Evolutionary conservation across 2,797 vertebrate genomes (phyloP).

Genomic region (Menidia menidia): DNA sequence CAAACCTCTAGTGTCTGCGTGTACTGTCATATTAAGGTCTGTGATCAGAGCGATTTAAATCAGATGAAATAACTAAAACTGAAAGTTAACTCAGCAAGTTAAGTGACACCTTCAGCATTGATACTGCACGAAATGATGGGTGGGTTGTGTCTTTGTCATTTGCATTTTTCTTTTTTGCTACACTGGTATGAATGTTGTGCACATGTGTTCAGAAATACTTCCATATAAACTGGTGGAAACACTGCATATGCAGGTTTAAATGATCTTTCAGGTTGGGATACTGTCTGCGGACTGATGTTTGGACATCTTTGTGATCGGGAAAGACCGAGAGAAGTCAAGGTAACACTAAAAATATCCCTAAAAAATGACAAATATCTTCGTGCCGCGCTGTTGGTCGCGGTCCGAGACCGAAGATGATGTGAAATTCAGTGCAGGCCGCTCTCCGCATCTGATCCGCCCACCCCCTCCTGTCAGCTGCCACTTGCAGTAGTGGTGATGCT

Average conservation of each 20-base stretch:
- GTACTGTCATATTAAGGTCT: not conserved
- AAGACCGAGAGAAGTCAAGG: not conserved
- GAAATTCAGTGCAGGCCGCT: conserved; percentile 34
- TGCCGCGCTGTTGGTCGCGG: conserved; percentile 12
- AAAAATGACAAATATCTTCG: not conserved
- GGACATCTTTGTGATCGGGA: too few relatives aligned
- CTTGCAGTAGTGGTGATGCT: conserved; percentile 73
- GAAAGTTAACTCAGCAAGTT: too few relatives aligned
- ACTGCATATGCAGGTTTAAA: too few relatives aligned
- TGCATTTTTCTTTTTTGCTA: too few relatives aligned
- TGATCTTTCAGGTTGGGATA: too few relatives aligned
- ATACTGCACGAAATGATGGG: too few relatives aligned
- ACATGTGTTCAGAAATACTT: too few relatives aligned
- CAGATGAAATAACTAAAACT: not conserved
- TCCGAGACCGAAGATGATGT: conserved; percentile 36
- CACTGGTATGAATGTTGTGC: too few relatives aligned
- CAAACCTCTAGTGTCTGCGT: not conserved
- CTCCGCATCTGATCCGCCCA: conserved; percentile 53
- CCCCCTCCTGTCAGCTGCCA: conserved; percentile 71
- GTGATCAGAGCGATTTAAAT: not conserved
- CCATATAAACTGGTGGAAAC: too few relatives aligned
- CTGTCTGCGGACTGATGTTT: too few relatives aligned
- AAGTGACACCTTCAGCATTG: too few relatives aligned
- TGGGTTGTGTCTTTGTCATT: too few relatives aligned
- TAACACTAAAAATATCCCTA: not conserved